phyloP scores from a whole-genome alignment of 2,888 invertebrate species.

The Isoperla grammatica region DNA sequence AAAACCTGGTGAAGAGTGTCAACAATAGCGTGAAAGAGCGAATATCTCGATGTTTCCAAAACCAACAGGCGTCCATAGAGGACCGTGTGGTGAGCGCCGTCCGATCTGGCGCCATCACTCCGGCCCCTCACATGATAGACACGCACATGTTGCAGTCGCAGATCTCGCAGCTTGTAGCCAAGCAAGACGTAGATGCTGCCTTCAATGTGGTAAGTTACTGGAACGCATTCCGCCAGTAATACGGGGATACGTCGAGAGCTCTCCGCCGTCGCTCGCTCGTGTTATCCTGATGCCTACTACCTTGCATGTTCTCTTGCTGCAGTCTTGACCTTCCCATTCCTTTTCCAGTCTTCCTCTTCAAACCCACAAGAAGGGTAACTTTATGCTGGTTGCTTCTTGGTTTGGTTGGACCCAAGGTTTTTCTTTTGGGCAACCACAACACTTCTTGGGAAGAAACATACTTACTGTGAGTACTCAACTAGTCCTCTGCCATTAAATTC shows the following conservation, averaged over 20 bases:
- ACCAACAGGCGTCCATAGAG: conserved; percentile 55
- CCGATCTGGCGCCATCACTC: conserved; percentile 67
- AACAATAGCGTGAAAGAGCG: conserved; percentile 45
- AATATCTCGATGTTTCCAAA: conserved; percentile 48
- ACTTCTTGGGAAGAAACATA: too few relatives aligned
- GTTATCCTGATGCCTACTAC: too few relatives aligned
- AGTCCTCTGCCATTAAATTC: too few relatives aligned
- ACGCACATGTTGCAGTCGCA: conserved; percentile 59
- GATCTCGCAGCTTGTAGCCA: conserved; percentile 59
- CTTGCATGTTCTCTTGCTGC: neutral
- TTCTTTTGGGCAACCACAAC: too few relatives aligned
- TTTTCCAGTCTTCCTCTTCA: too few relatives aligned
- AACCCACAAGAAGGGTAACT: too few relatives aligned
- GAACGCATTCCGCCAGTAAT: neutral
- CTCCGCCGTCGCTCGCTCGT: neutral
- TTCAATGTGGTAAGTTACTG: conserved; percentile 58
- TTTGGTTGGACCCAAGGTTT: too few relatives aligned
- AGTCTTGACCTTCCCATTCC: neutral
- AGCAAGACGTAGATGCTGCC: conserved; percentile 77
- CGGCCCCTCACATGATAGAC: conserved; percentile 58
- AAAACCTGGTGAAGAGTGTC: conserved; percentile 38
- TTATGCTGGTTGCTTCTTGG: too few relatives aligned
- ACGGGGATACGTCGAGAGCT: neutral
- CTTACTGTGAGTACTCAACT: too few relatives aligned
- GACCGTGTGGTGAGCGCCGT: conserved; percentile 55